Percentiles rank a stretch among this genome's conserved stretches.
These are phyloP conservation scores for Cichladusa arquata DNA, from an alignment of 2,113 vertebrate species.

Conservation along the genomic window DNA sequence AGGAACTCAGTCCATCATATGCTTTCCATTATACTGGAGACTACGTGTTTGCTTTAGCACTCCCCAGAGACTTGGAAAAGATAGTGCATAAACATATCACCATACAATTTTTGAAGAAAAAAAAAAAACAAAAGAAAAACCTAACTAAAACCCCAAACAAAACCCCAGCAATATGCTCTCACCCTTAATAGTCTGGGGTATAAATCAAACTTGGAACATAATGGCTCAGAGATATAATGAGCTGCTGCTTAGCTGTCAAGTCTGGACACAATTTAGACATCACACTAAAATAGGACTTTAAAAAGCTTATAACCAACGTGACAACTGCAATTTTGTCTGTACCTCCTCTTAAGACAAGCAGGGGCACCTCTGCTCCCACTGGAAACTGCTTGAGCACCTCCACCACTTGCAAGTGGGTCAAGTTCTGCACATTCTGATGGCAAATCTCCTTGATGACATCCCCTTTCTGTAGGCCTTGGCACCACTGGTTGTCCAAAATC, in stretches of 20 bases:
- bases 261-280: not conserved
- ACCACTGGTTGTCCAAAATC: constrained; percentile 98
- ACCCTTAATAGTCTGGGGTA: not conserved
- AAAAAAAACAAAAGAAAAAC: not conserved
- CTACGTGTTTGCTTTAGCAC: not conserved
- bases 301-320: not conserved
- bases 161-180: not conserved
- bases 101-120: not conserved
- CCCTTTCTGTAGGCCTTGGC: constrained; percentile 92
- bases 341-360: constrained; percentile 96
- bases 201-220: not conserved
- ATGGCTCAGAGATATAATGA: not conserved
- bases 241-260: not conserved
- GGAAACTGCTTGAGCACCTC: constrained; percentile 97
- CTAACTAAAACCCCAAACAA: not conserved
- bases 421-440: constrained; percentile 90
- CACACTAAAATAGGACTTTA: not conserved
- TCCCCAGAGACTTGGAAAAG: not conserved
- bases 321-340: not conserved
- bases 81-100: not conserved
- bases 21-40: not conserved
- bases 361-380: constrained; percentile 88
- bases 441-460: constrained; percentile 97
- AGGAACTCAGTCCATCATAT: not conserved
- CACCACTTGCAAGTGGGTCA: constrained; percentile 95